These are phyloP conservation scores for Tachina lurida DNA, from an alignment of 2,888 invertebrate species.

Conservation along the genomic window DNA sequence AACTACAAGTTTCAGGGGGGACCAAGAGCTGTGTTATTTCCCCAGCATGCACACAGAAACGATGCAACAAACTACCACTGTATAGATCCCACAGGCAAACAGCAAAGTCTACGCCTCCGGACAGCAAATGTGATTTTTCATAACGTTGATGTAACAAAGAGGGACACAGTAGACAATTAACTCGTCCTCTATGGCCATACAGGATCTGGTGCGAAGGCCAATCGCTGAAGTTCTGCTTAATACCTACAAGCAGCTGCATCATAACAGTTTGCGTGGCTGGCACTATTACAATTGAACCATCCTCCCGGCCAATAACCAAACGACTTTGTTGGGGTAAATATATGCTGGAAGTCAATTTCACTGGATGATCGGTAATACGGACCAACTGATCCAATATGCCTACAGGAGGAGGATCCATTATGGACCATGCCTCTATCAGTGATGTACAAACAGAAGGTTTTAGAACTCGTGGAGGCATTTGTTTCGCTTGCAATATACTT, in stretches of 20 bases:
- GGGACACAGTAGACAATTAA: conserved; percentile 97
- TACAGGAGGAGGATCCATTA: conserved; percentile 93
- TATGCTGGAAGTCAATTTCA: conserved; percentile 95
- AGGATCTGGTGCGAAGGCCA: conserved; percentile 95
- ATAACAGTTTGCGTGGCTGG: conserved; percentile 98
- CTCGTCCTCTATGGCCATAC: conserved; percentile 94
- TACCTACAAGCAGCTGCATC: conserved; percentile 94
- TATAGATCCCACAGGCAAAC: conserved; percentile 97
- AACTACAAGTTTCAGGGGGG: conserved; percentile 95
- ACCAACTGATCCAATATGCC: conserved; percentile 96
- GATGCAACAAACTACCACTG: conserved; percentile 93
- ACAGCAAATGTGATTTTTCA: conserved; percentile 94
- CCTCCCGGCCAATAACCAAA: conserved; percentile 96
- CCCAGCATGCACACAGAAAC: conserved; percentile 99
- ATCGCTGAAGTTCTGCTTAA: conserved; percentile 89
- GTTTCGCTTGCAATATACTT: conserved; percentile 82
- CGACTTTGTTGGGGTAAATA: conserved; percentile 97
- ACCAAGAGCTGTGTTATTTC: conserved; percentile 97
- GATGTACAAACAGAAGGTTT: conserved; percentile 92
- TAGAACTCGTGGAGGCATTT: conserved; percentile 84
- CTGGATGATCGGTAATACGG: conserved; percentile 87
- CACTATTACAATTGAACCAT: conserved; percentile 97
- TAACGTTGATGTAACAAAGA: conserved; percentile 94
- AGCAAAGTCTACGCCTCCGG: conserved; percentile 98
- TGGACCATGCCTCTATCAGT: conserved; percentile 93